phyloP scores from a whole-genome alignment of 2,888 invertebrate species.

The Eubasilissa splendida region DNA sequence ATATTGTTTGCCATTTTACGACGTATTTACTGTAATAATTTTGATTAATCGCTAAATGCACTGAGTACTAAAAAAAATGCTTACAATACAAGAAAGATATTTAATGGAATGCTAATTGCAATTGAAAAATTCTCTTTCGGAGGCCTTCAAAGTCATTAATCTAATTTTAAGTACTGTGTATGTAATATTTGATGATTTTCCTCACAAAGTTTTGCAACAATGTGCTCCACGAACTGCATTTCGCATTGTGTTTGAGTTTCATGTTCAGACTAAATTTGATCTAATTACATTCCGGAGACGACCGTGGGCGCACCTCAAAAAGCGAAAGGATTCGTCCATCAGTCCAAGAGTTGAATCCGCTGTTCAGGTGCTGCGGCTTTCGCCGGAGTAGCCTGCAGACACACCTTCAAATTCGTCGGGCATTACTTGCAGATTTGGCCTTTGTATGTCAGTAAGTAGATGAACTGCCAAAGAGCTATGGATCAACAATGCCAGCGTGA shows the following conservation, averaged over 20 bases:
- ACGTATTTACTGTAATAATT: too few relatives aligned
- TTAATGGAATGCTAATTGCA: too few relatives aligned
- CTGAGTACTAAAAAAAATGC: too few relatives aligned
- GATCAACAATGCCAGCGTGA: slow-evolving; percentile 11
- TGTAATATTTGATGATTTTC: too few relatives aligned
- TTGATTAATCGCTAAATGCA: too few relatives aligned
- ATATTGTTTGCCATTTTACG: too few relatives aligned
- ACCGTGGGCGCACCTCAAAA: slow-evolving; percentile 36
- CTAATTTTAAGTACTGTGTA: too few relatives aligned
- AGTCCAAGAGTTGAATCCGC: not conserved
- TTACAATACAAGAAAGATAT: too few relatives aligned
- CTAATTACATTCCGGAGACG: slow-evolving; percentile 16
- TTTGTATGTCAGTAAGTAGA: slow-evolving; percentile 9
- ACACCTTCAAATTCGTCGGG: slow-evolving; percentile 23
- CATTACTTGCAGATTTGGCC: slow-evolving; percentile 38
- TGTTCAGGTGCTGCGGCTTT: slow-evolving; percentile 27
- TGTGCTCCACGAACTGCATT: not conserved
- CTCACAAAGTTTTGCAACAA: not conserved
- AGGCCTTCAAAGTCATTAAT: too few relatives aligned
- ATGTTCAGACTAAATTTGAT: slow-evolving; percentile 12
- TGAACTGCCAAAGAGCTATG: slow-evolving; percentile 1
- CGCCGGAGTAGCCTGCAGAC: not conserved
- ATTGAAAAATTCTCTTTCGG: too few relatives aligned
- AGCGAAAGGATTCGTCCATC: slow-evolving; percentile 37
- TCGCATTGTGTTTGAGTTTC: slow-evolving; percentile 26